Evolutionary conservation across 2,113 vertebrate genomes (phyloP).

Genomic region (Capricornis sumatraensis): DNA sequence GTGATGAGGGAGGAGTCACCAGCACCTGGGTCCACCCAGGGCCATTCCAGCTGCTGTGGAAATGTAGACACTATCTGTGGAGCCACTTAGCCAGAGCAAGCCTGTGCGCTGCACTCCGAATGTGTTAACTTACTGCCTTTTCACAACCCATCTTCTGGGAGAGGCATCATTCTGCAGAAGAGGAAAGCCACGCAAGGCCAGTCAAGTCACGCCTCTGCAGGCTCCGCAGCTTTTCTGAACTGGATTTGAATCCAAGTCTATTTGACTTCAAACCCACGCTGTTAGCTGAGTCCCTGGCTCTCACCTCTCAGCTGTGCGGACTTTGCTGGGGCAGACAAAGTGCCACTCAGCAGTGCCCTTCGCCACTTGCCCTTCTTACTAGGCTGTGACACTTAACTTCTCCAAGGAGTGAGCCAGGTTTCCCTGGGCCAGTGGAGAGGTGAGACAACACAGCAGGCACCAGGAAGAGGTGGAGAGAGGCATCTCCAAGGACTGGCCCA

Average conservation of each 20-base stretch:
- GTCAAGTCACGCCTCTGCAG: neutral
- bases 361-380: neutral
- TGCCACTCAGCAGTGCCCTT: neutral
- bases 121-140: neutral
- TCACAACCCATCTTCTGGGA: neutral
- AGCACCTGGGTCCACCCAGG: fast-evolving
- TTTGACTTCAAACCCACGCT: neutral
- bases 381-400: neutral
- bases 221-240: neutral
- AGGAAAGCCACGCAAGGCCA: neutral
- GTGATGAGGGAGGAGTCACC: neutral
- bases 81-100: neutral
- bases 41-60: neutral
- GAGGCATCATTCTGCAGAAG: neutral
- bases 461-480: neutral
- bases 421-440: neutral
- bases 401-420: neutral
- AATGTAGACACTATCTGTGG: neutral
- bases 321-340: neutral
- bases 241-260: neutral
- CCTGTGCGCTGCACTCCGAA: neutral
- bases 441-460: neutral
- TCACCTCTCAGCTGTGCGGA: neutral
- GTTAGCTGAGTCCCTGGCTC: neutral
- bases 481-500: neutral